Evolutionary conservation across 2,888 invertebrate genomes (phyloP).

Genomic region (Chromoteleia sp.): DNA sequence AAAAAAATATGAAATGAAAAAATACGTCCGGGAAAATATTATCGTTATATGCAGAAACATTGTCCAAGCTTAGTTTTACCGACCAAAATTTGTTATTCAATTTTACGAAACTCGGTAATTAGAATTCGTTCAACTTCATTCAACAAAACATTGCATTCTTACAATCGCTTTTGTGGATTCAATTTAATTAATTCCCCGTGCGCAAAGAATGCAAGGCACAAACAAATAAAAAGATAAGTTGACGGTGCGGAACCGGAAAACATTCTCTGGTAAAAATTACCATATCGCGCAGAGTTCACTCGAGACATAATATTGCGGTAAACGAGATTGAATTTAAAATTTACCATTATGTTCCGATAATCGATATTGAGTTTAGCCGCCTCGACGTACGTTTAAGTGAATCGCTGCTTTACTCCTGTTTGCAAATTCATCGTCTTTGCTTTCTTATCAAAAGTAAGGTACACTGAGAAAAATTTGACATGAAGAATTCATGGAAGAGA

Average conservation of each 20-base stretch:
- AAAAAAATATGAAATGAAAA: too few species aligned
- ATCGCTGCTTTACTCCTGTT: conserved; percentile 31
- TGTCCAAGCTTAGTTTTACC: too few species aligned
- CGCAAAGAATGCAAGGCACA: conserved; percentile 7
- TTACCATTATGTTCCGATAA: conserved; percentile 44
- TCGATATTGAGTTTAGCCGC: conserved; percentile 30
- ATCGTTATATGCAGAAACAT: too few species aligned
- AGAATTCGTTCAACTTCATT: background rate
- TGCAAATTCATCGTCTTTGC: conserved; percentile 31
- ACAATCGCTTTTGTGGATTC: background rate
- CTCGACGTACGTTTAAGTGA: conserved; percentile 26
- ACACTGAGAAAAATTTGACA: background rate
- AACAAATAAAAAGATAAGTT: conserved; percentile 21
- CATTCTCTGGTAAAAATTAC: conserved; percentile 24
- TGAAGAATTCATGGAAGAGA: too few species aligned
- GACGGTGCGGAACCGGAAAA: background rate
- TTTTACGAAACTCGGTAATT: background rate
- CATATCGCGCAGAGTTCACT: conserved; percentile 20
- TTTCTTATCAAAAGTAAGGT: conserved; percentile 25
- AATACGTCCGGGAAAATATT: background rate
- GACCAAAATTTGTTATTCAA: background rate
- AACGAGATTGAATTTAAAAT: conserved; percentile 56
- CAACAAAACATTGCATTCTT: background rate
- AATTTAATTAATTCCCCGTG: background rate
- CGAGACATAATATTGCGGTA: conserved; percentile 29